These are phyloP conservation scores for Macrochelys suwanniensis DNA, from an alignment of 2,797 vertebrate genomes.

Conservation along the genomic window DNA sequence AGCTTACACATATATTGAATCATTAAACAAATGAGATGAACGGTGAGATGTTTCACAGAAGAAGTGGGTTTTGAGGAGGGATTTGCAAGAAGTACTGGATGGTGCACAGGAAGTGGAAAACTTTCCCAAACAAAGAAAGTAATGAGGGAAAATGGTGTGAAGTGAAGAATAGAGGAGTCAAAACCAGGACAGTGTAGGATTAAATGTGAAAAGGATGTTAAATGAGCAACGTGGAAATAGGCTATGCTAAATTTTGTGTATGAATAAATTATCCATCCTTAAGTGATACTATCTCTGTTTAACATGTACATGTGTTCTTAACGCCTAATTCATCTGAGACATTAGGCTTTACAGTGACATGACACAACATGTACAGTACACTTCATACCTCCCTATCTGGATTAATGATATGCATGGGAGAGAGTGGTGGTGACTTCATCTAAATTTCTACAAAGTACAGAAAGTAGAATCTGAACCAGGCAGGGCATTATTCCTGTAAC, in stretches of 20 bases:
- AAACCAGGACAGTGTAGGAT: neutral
- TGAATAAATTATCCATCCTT: neutral
- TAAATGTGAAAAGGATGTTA: neutral
- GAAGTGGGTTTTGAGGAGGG: slow-evolving; percentile 33
- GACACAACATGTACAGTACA: neutral
- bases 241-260: neutral
- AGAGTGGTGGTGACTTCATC: neutral
- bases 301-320: neutral
- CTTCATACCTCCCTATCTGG: neutral
- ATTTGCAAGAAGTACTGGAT: neutral
- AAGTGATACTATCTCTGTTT: slow-evolving; percentile 7
- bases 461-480: slow-evolving; percentile 18
- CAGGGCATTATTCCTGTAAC: neutral
- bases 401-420: slow-evolving; percentile 21
- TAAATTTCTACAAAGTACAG: neutral
- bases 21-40: slow-evolving; percentile 25
- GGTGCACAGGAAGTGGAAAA: neutral
- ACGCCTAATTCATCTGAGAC: neutral
- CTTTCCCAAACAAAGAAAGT: neutral
- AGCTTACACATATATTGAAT: neutral
- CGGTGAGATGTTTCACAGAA: slow-evolving; percentile 5
- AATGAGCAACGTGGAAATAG: slow-evolving; percentile 29
- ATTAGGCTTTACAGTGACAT: neutral
- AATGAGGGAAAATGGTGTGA: slow-evolving; percentile 33
- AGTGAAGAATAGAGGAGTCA: neutral